Evolutionary conservation across 2,797 vertebrate genomes (phyloP).

Genomic region (Sebastes diploproa): DNA sequence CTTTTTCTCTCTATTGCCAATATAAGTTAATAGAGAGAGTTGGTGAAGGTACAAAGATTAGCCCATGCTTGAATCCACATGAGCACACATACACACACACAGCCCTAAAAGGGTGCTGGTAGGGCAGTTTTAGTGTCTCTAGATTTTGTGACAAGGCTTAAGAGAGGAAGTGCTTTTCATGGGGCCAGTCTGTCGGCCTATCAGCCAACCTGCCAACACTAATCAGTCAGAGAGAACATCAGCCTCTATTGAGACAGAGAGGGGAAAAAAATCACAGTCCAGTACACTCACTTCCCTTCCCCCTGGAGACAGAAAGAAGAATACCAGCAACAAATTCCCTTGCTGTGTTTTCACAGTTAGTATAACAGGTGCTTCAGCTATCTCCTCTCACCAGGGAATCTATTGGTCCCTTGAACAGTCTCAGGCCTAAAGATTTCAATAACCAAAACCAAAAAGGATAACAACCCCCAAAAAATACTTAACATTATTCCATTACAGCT

Average conservation of each 20-base stretch:
- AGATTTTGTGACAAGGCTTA: constrained; percentile 50
- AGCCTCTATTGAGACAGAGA: constrained; percentile 11
- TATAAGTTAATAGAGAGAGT: not conserved
- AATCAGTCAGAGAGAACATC: constrained; percentile 46
- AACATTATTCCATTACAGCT: not conserved
- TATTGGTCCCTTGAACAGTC: not conserved
- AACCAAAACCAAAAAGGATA: not conserved
- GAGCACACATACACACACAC: not conserved
- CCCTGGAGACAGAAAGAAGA: not conserved
- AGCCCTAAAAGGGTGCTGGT: not conserved
- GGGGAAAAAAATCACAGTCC: not conserved
- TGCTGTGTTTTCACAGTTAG: not conserved
- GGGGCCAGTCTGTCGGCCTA: constrained; percentile 4
- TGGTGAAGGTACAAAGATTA: constrained; percentile 1
- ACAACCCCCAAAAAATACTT: too few species aligned
- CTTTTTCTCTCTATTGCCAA: not conserved
- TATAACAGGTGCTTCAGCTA: not conserved
- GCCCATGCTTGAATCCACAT: not conserved
- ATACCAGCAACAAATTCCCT: constrained; percentile 9
- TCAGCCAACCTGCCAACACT: constrained; percentile 43
- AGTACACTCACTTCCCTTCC: not conserved
- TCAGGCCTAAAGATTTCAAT: not conserved
- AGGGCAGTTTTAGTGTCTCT: constrained; percentile 15
- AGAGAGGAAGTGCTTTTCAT: constrained; percentile 30
- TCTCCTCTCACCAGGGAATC: not conserved